Evolutionary conservation across 2,888 invertebrate genomes (phyloP).

Genomic region (Amphipoea lucens): DNA sequence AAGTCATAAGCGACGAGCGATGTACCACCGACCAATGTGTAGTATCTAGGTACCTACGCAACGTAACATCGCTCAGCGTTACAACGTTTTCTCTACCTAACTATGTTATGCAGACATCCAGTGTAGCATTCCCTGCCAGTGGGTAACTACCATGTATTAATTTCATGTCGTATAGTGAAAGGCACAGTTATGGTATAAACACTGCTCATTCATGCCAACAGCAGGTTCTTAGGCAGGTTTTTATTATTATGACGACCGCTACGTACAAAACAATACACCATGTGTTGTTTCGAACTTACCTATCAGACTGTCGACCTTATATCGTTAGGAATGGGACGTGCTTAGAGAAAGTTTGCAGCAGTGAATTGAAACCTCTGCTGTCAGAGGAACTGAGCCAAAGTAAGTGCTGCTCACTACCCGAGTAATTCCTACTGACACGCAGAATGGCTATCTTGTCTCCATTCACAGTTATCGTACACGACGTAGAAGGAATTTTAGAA

Average conservation of each 20-base stretch:
- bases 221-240: neutral
- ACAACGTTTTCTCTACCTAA: too few relatives aligned
- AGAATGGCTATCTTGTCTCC: too few relatives aligned
- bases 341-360: neutral
- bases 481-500: conserved; percentile 18
- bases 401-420: too few relatives aligned
- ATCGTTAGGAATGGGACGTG: neutral
- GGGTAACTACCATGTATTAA: neutral
- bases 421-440: neutral
- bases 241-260: neutral
- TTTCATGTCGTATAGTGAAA: neutral
- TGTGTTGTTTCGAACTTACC: neutral
- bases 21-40: too few relatives aligned
- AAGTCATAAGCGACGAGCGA: neutral
- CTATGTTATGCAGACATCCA: too few relatives aligned
- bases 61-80: too few relatives aligned
- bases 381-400: neutral
- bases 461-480: neutral
- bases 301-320: neutral
- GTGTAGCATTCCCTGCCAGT: too few relatives aligned
- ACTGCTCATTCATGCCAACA: neutral
- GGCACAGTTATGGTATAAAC: neutral
- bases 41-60: too few relatives aligned
- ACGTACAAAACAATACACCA: neutral
- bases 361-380: neutral